Base-by-base conservation (phyloP, 2,113 vertebrate species). In the Amphiprion percula region DNA sequence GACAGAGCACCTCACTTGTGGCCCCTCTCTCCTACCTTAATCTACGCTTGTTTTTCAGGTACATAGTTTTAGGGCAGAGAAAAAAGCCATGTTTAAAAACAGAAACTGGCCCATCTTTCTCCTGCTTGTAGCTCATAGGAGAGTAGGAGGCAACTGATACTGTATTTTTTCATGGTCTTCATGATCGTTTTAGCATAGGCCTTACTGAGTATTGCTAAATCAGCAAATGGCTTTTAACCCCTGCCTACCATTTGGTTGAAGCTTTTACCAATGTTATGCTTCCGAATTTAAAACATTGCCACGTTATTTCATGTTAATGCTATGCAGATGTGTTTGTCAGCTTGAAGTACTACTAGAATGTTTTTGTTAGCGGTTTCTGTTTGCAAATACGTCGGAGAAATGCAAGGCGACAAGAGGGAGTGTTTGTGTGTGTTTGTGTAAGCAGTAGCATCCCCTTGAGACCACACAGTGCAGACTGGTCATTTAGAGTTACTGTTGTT, bases 131-230 rank as follows among this genome's bases (percentile, higher is more conserved):
- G 92, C 92, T 89, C 68, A 79, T 21, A 60, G 71, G 83, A 88
- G 86, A 89, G 82, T 10, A 44, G 76, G 70, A 86, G 84, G 68
- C 82, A 72, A 64, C 33, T 0, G 30, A 89, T 84, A 90, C 86
- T 92, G 90, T 93, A 93, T 89, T 91, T 89, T 92, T 90, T 90
- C 82, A 90, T 79, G 73, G 67, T 87, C 88, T 90, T 83, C 83
- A 87, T 72, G 71, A 71, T 74, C 26, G 52, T 89, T 85, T 83
- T 90, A 87, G 79, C 61, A 41, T 72, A 80, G 82, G 83, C 90
- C 88, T 88, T 89, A 83, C 68, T 41, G 75, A 87, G 67, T 77
- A 79, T 84, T 84, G 79, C 70, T 81, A 39, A 68, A 87, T 75
- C 78, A 88, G 84, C 83, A 84, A 21, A 73, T 65, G 26, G 70